Base-by-base conservation (phyloP, 92 coral and sea anemone species). In the Actinernus sp. region DNA sequence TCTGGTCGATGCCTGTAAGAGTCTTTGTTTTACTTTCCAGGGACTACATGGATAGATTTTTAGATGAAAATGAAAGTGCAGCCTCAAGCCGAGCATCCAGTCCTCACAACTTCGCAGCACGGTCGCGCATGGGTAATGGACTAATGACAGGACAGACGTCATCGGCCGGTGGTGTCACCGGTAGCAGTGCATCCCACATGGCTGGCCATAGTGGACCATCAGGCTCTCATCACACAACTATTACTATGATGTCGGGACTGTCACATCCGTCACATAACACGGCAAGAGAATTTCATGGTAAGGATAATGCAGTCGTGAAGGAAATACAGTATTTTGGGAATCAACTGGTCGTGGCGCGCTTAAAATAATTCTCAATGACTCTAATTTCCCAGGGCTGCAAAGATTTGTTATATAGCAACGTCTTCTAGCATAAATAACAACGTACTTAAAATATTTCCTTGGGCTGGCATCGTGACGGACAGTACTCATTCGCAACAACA, bases 61-160 rank as follows among this genome's bases (percentile, higher is more conserved):
- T 95, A 79, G 99, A 95, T 69, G 99, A 95, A 29, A 91, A 95
- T 55, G 99, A 95, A 54, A 95, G 99, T 73, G 99, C 99, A 14
- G 99, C 99, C 49, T 95, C 99, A 11, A 95, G 99, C 43, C 71
- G 99, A 25, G 99, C 99, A 18, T 92, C 95, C 24, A 95, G 99
- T 74, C 99, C 99, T 8, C 92, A 89, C 75, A 88, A 86, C 82
- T 92, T 85, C 25, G 27, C 85, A n/a, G 66, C 71, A 38, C 86
- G 92, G 14, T 71, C 72, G 26, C 88, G 93, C 14, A 77, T 85
- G 8, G 88, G 91, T 32, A 89, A 89, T 75, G 96, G 96, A 19
- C 57, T 56, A 53, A 55, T 71, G 25, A 22, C 63, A 8, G 48
- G 80, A 31, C 85, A 63, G 63, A 71, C 57, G 62, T 19, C 68